Conservation (phyloP, 2,888 invertebrate species). For the Muschampia plurimacula region DNA sequence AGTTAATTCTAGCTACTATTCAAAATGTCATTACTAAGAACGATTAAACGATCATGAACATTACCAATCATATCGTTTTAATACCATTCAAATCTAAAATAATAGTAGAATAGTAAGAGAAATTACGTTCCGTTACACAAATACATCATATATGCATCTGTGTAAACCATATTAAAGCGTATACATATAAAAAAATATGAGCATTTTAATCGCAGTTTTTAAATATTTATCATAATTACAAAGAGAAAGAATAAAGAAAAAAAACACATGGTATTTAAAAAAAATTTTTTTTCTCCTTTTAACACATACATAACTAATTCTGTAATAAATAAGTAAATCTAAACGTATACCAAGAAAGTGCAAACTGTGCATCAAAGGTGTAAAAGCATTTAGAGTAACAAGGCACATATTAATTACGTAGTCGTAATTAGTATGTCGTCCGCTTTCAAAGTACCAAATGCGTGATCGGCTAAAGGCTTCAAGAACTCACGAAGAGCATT, state of each 20-base stretch:
- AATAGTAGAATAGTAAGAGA: no score
- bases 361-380: neutral
- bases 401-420: neutral
- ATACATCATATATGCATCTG: no score
- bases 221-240: no score
- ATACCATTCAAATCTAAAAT: neutral
- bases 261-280: no score
- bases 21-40: constrained; percentile 20
- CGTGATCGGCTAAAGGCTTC: constrained; percentile 75
- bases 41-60: constrained; percentile 19
- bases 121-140: no score
- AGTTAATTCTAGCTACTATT: constrained; percentile 25
- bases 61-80: neutral
- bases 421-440: constrained; percentile 63
- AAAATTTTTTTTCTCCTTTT: neutral
- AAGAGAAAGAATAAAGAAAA: no score
- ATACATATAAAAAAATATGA: no score
- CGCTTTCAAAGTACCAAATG: constrained; percentile 71
- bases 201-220: no score
- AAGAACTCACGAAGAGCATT: constrained; percentile 76
- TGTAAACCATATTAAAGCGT: no score
- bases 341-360: neutral
- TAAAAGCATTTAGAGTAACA: no score
- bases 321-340: neutral
- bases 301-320: neutral